These are phyloP conservation scores for Leptopilina syphax DNA, from an alignment of 2,888 invertebrate genomes.

Conservation along the genomic window DNA sequence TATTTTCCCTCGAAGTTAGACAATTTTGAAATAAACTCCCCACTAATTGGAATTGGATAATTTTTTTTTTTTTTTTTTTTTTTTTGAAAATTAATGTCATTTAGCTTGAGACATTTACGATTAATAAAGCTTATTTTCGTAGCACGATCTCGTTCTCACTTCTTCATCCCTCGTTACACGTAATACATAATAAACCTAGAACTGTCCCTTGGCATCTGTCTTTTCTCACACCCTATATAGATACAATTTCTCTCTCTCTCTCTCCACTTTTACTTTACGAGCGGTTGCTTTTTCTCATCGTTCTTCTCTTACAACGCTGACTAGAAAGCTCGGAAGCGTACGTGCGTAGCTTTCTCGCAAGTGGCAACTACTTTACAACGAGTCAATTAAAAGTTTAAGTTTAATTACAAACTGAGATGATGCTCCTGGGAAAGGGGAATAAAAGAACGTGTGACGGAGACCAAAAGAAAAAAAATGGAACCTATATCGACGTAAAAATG, in stretches of 20 bases:
- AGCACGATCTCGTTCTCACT: constrained; percentile 3
- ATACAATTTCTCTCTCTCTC: background rate
- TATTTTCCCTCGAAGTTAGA: too few species aligned
- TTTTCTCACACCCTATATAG: background rate
- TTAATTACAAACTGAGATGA: constrained; percentile 74
- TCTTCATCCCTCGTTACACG: constrained; percentile 28
- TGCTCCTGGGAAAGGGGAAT: constrained; percentile 50
- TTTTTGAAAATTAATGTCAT: constrained; percentile 14
- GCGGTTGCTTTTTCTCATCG: constrained; percentile 14
- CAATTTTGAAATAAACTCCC: too few species aligned
- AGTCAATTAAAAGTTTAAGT: constrained; percentile 76
- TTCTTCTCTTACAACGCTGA: constrained; percentile 18
- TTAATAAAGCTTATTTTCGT: constrained; percentile 33
- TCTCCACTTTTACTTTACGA: constrained; percentile 31
- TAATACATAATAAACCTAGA: constrained; percentile 30
- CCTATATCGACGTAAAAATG: too few species aligned
- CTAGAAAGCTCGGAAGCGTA: constrained; percentile 50
- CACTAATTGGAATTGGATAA: background rate
- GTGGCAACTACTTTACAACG: constrained; percentile 70
- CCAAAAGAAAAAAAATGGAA: too few species aligned
- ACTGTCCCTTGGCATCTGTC: constrained; percentile 32
- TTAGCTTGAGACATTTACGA: background rate
- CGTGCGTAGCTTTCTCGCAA: constrained; percentile 62
- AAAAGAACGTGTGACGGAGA: background rate
- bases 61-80: too few species aligned